Percentiles rank a stretch among this genome's conserved stretches.
phyloP scores from a whole-genome alignment of 2,113 vertebrate genomes.

The Chaetodon auriga region DNA sequence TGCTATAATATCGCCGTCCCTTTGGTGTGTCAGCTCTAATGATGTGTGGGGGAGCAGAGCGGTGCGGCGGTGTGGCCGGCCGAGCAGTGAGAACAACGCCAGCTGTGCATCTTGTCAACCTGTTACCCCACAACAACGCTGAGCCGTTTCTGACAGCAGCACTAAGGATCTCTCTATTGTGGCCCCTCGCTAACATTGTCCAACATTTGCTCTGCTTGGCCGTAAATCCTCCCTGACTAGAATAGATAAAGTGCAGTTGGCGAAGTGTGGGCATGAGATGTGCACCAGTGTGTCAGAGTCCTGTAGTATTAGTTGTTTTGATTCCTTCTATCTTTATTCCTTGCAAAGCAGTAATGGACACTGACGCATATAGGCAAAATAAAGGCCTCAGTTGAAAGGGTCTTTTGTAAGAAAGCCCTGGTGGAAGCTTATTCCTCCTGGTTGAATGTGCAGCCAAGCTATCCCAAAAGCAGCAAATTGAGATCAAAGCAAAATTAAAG shows the following conservation, averaged over 20 bases:
- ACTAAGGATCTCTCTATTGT: constrained; percentile 75
- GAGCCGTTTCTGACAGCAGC: constrained; percentile 64
- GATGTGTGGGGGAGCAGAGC: constrained; percentile 61
- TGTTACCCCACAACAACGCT: constrained; percentile 70
- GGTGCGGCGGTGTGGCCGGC: constrained; percentile 32
- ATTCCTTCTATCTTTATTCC: constrained; percentile 56
- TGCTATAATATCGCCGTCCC: constrained; percentile 61
- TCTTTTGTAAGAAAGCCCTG: constrained; percentile 76
- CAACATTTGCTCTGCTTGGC: constrained; percentile 68
- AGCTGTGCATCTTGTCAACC: constrained; percentile 81
- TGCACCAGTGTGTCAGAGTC: constrained; percentile 50
- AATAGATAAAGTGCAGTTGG: constrained; percentile 63
- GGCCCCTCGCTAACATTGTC: constrained; percentile 69
- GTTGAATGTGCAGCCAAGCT: constrained; percentile 80
- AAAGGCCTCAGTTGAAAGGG: constrained; percentile 70
- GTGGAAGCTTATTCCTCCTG: constrained; percentile 78
- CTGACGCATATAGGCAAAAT: constrained; percentile 71
- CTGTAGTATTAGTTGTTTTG: constrained; percentile 64
- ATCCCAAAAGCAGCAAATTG: constrained; percentile 86
- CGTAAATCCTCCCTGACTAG: constrained; percentile 60
- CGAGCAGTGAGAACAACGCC: constrained; percentile 76
- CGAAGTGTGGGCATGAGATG: constrained; percentile 48
- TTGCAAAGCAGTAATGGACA: constrained; percentile 71
- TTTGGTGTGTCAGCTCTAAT: constrained; percentile 76
- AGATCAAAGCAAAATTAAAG: constrained; percentile 90